Evolutionary conservation across 2,797 vertebrate genomes (phyloP).

Genomic region (Triplophysa yarkandensis): DNA sequence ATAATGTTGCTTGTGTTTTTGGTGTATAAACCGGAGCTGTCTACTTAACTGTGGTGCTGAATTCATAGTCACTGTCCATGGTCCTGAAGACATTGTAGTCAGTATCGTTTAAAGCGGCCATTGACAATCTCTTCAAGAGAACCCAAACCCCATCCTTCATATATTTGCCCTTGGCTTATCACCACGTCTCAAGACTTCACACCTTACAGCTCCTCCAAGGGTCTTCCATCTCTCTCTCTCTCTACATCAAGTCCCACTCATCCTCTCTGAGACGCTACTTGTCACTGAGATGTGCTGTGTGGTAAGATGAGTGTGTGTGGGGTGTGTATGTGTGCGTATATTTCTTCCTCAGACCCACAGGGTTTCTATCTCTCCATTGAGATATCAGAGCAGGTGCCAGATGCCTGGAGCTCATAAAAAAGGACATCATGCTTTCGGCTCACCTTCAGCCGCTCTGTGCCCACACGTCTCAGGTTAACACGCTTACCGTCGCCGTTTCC

Average conservation of each 20-base stretch:
- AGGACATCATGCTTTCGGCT: conserved; percentile 53
- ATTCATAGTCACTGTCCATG: conserved; percentile 38
- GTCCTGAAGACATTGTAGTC: conserved; percentile 33
- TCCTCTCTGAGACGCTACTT: conserved; percentile 49
- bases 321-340: neutral
- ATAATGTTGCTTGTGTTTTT: conserved; percentile 32
- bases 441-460: conserved; percentile 48
- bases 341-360: conserved; percentile 39
- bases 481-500: conserved; percentile 40
- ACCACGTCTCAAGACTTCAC: conserved; percentile 23
- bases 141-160: conserved; percentile 45
- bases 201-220: conserved; percentile 20
- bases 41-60: conserved; percentile 45
- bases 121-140: conserved; percentile 42
- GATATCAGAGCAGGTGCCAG: conserved; percentile 53
- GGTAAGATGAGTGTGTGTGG: conserved; percentile 38
- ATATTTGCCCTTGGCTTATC: conserved; percentile 36
- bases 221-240: conserved; percentile 37
- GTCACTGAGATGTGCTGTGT: conserved; percentile 52
- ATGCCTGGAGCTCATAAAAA: conserved; percentile 54
- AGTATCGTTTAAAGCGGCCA: conserved; percentile 29
- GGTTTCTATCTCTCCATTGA: conserved; percentile 49
- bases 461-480: conserved; percentile 54
- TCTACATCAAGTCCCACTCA: conserved; percentile 38
- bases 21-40: conserved; percentile 34